A percentile compares a stretch with the other conserved stretches of the same genome.
Evolutionary conservation across 2,888 invertebrate species (phyloP).

Genomic region (Thyatira batis): DNA sequence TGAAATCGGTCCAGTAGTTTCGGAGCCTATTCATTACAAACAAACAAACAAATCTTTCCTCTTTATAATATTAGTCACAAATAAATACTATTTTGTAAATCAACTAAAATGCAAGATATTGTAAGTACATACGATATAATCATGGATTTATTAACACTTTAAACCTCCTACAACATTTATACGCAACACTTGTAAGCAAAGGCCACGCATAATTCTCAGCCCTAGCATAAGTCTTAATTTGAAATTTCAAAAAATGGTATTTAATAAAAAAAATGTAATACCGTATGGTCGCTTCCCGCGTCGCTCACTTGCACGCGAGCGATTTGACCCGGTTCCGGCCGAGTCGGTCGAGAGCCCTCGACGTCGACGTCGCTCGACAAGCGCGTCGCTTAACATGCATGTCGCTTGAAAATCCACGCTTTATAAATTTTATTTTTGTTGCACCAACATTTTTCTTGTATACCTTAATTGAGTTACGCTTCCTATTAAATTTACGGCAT

Average conservation of each 20-base stretch:
- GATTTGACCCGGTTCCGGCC: slow-evolving; percentile 35
- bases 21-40: too few relatives aligned
- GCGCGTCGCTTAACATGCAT: slow-evolving; percentile 31
- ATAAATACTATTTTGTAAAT: too few relatives aligned
- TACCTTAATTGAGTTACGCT: neutral
- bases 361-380: slow-evolving; percentile 18
- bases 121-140: too few relatives aligned
- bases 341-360: slow-evolving; percentile 31
- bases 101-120: too few relatives aligned
- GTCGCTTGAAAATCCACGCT: slow-evolving; percentile 24
- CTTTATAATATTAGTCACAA: too few relatives aligned
- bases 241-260: slow-evolving; percentile 9
- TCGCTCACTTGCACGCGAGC: neutral
- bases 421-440: slow-evolving; percentile 31
- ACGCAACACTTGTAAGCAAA: too few relatives aligned
- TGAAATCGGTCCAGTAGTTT: too few relatives aligned
- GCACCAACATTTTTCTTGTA: slow-evolving; percentile 16
- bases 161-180: too few relatives aligned
- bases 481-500: too few relatives aligned
- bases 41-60: too few relatives aligned
- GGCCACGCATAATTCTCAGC: too few relatives aligned
- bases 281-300: neutral
- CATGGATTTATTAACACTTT: too few relatives aligned
- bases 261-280: neutral
- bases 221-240: slow-evolving; percentile 1